A percentile compares a stretch with the other conserved stretches of the same genome.
These are phyloP conservation scores for Hydropsyche betteni DNA, from an alignment of 2,888 invertebrate species.

Conservation along the genomic window DNA sequence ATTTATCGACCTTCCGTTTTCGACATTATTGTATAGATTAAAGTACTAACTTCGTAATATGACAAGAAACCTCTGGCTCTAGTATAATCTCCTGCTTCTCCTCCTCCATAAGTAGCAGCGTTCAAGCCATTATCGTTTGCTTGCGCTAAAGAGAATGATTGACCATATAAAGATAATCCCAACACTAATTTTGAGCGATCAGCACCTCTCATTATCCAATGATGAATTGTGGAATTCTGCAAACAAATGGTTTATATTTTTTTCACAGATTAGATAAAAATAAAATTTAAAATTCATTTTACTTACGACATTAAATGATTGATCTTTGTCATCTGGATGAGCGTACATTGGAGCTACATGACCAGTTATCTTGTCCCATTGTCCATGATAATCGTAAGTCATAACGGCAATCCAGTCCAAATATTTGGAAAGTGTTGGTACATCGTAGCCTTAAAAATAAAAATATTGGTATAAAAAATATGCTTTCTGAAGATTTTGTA, in stretches of 20 bases:
- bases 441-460: constrained; percentile 70
- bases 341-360: constrained; percentile 89
- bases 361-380: constrained; percentile 91
- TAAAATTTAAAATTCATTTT: background rate
- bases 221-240: constrained; percentile 86
- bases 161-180: constrained; percentile 91
- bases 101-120: constrained; percentile 83
- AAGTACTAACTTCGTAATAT: constrained; percentile 79
- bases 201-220: constrained; percentile 87
- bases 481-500: too few species aligned
- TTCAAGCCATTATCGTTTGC: constrained; percentile 72
- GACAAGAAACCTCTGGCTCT: constrained; percentile 87
- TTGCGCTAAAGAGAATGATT: constrained; percentile 80
- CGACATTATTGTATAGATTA: background rate
- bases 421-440: constrained; percentile 76
- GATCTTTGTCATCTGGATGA: constrained; percentile 77
- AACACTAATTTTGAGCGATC: constrained; percentile 80
- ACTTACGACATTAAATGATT: constrained; percentile 79
- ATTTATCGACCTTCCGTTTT: background rate
- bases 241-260: constrained; percentile 50
- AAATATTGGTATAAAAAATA: background rate
- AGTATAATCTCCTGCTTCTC: constrained; percentile 88
- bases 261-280: background rate
- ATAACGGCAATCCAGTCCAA: constrained; percentile 92
- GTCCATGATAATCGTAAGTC: constrained; percentile 92